These are phyloP conservation scores for Dendrolimus punctatus DNA, from an alignment of 1,140 invertebrate species.

Conservation along the genomic window DNA sequence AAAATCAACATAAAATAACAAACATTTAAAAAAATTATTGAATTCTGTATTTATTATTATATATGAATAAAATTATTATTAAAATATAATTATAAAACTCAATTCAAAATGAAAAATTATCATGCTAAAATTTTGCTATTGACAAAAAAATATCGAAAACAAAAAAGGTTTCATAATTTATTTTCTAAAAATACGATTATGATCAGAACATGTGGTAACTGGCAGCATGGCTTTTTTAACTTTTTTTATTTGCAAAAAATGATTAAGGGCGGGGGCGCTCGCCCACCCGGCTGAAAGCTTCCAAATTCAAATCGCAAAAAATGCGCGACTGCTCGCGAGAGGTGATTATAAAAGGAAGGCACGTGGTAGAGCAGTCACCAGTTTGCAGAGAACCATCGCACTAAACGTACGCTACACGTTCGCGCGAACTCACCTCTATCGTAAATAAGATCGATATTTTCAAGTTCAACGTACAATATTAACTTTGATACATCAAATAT, in stretches of 20 bases:
- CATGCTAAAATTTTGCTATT: no score
- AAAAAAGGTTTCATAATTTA: no score
- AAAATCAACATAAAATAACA: no score
- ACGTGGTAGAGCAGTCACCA: constrained; percentile 55
- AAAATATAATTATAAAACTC: no score
- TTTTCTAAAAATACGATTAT: constrained; percentile 1
- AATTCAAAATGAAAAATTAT: no score
- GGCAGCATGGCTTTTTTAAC: constrained; percentile 46
- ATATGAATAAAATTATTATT: no score
- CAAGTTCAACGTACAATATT: constrained; percentile 34
- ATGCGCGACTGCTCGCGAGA: constrained; percentile 55
- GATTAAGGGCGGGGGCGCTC: constrained; percentile 52
- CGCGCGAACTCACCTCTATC: constrained; percentile 36
- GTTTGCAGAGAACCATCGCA: constrained; percentile 40
- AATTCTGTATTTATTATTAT: no score
- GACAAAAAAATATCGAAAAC: no score
- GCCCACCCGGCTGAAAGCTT: constrained; percentile 65
- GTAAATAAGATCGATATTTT: constrained; percentile 62
- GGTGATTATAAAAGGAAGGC: constrained; percentile 54
- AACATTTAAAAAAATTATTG: no score
- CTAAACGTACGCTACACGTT: constrained; percentile 36
- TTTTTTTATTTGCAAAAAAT: constrained; percentile 31
- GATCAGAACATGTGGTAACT: constrained; percentile 22
- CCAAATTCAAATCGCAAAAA: constrained; percentile 66
- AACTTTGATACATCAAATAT: constrained; percentile 23